Percentiles rank a stretch among this genome's conserved stretches.
Conservation (phyloP, 1,140 invertebrate species). For the Caenorhabditis briggsae region DNA sequence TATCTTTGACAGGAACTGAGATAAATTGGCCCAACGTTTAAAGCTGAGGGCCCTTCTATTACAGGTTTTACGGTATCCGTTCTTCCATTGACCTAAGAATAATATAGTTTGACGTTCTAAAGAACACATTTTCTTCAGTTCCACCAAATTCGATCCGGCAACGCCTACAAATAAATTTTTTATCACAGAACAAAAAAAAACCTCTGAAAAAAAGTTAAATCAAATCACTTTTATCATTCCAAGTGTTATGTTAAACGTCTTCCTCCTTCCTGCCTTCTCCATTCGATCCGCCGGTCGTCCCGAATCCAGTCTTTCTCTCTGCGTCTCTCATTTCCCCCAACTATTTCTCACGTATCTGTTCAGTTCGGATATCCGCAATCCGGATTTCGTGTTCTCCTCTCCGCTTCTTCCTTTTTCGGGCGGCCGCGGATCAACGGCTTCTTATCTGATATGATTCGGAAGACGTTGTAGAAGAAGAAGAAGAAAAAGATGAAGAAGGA, state of each 20-base stretch:
- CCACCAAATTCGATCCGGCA: no score
- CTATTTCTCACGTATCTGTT: neutral
- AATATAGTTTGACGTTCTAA: no score
- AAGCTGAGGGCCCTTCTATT: no score
- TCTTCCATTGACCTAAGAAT: no score
- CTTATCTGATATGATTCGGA: conserved; percentile 55
- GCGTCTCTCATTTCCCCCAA: neutral
- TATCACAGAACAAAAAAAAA: neutral
- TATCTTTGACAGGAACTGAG: no score
- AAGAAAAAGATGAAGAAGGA: neutral
- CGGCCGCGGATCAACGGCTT: conserved; percentile 50
- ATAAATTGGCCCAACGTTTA: no score
- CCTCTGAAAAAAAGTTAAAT: neutral
- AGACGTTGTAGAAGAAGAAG: conserved; percentile 20
- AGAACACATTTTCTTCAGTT: neutral
- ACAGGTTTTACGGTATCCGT: no score
- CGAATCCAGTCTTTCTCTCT: conserved; percentile 22
- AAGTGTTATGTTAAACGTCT: conserved; percentile 49
- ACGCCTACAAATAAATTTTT: neutral
- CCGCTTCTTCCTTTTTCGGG: conserved; percentile 45
- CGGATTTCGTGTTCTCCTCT: conserved; percentile 42
- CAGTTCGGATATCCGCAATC: conserved; percentile 54
- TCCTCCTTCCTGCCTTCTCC: conserved; percentile 19
- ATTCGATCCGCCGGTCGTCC: conserved; percentile 49
- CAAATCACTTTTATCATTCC: conserved; percentile 48